Percentiles rank a stretch among this genome's conserved stretches.
Conservation (phyloP, 2,113 vertebrate species). For the Eclectus roratus region DNA sequence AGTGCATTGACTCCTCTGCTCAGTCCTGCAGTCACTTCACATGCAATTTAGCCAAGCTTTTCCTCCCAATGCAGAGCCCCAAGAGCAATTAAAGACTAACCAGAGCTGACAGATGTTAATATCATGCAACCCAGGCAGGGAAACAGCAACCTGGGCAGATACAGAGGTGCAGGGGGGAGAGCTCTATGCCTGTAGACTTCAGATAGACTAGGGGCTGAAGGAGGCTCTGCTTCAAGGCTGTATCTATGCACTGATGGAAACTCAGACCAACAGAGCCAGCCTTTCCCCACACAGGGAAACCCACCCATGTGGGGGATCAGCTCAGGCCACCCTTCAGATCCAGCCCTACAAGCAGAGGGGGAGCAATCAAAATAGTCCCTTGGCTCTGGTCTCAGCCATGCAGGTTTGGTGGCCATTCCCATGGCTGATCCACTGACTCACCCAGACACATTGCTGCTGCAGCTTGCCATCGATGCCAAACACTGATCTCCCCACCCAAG, state of each 20-base stretch:
- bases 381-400: no score
- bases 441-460: accelerated
- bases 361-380: not conserved
- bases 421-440: accelerated
- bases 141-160: constrained; percentile 21
- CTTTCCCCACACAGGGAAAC: not conserved
- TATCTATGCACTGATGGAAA: not conserved
- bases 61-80: not conserved
- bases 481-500: not conserved
- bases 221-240: not conserved
- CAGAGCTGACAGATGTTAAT: constrained; percentile 17
- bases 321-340: not conserved
- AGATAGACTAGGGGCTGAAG: not conserved
- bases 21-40: not conserved
- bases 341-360: accelerated
- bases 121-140: not conserved
- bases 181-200: not conserved
- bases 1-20: not conserved
- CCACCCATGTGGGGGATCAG: not conserved
- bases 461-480: not conserved
- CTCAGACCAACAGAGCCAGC: not conserved
- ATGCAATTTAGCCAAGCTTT: not conserved
- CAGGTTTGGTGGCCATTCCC: not conserved
- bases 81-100: constrained; percentile 29
- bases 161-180: not conserved